Percentiles rank a stretch among this genome's conserved stretches.
Conservation (phyloP, 1,140 invertebrate species). For the Drosophila subpulchrella region DNA sequence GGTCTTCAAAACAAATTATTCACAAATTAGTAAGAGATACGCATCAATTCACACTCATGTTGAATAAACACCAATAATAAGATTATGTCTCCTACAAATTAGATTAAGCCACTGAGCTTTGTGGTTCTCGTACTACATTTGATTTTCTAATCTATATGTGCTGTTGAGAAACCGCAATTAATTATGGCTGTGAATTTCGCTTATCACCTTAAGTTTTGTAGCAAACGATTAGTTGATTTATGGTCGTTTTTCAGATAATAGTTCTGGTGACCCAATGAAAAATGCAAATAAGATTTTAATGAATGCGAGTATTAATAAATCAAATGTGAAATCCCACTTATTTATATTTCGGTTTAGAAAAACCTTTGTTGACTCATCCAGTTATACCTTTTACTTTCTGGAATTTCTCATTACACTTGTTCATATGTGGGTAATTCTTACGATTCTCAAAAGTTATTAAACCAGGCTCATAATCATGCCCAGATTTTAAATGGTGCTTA, state of each 20-base stretch:
- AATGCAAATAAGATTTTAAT: background rate
- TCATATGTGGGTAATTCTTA: background rate
- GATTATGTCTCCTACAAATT: slow-evolving; percentile 29
- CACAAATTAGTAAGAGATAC: slow-evolving; percentile 30
- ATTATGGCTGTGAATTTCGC: background rate
- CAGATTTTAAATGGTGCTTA: slow-evolving; percentile 9
- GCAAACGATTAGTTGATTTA: slow-evolving; percentile 1
- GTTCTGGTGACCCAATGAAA: background rate
- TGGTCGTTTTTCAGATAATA: background rate
- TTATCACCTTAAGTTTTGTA: background rate
- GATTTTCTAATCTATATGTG: background rate
- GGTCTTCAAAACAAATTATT: slow-evolving; percentile 11
- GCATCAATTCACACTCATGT: background rate
- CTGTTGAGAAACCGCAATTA: background rate
- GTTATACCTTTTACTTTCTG: slow-evolving; percentile 17
- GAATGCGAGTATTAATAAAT: background rate
- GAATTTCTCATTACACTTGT: slow-evolving; percentile 19
- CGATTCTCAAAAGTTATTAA: slow-evolving; percentile 12
- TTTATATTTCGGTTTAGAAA: slow-evolving; percentile 14
- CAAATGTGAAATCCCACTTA: slow-evolving; percentile 5
- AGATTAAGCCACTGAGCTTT: slow-evolving; percentile 1
- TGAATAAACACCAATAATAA: slow-evolving; percentile 1
- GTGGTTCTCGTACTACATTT: background rate
- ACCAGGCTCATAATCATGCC: background rate
- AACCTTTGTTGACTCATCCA: slow-evolving; percentile 35